These are phyloP conservation scores for Mastigias papua DNA, from an alignment of 30 jellyfish, hydroid and myxozoan genomes.

Conservation along the genomic window DNA sequence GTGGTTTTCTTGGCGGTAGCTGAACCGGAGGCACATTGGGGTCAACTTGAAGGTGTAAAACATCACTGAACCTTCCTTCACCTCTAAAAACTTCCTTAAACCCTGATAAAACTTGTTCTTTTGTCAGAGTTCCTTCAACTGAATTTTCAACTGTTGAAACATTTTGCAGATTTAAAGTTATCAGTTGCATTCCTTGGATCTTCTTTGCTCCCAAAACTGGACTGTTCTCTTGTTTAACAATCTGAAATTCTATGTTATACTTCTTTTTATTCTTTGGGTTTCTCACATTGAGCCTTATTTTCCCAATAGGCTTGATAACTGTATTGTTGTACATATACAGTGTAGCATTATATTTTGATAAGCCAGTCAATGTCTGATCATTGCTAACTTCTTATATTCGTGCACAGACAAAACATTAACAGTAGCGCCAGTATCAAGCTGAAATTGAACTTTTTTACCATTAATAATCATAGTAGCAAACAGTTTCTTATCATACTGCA, in stretches of 20 bases:
- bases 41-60: background rate
- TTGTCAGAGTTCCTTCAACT: background rate
- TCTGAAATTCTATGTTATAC: conserved; percentile 18
- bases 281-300: conserved; percentile 2
- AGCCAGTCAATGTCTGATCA: conserved; percentile 2
- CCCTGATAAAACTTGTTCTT: background rate
- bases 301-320: background rate
- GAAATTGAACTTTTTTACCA: conserved; percentile 16
- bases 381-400: conserved; percentile 1
- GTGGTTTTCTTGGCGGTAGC: conserved; percentile 20
- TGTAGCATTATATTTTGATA: conserved; percentile 11
- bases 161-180: background rate
- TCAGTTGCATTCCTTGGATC: conserved; percentile 8
- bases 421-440: conserved; percentile 36
- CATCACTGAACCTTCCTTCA: background rate
- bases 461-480: conserved; percentile 4
- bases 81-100: background rate
- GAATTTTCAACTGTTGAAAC: background rate
- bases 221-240: conserved; percentile 2
- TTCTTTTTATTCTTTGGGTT: background rate
- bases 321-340: conserved; percentile 7
- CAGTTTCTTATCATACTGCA: conserved; percentile 9
- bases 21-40: conserved; percentile 7
- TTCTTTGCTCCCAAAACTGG: conserved; percentile 12
- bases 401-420: conserved; percentile 19